Base-by-base conservation (phyloP, 1,140 invertebrate genomes). In the Heliothis subflexa region DNA sequence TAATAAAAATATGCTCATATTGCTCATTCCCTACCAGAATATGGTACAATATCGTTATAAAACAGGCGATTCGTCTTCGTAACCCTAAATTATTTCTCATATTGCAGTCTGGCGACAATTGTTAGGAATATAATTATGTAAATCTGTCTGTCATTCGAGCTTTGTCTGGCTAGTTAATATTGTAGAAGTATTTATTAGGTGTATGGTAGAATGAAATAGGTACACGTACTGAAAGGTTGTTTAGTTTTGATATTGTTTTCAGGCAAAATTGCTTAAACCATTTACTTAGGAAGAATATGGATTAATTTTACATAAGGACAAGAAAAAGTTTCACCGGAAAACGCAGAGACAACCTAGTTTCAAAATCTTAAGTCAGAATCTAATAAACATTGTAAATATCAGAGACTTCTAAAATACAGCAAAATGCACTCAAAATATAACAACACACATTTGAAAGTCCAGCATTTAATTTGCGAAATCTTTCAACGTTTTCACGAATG, bases 31-130 rank as follows among this genome's bases (percentile, higher is more conserved):
- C 12, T 49, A 21, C 25, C n/a, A 21, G 3, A 57, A 16, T 16
- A n/a, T 62, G 4, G 12, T 25, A 52, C 18, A 68, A 28, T 68
- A 68, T 50, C 21, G 5, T 47, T 68, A 1, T 28, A 52, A 21
- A 45, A 18, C 18, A 16, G 45, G 2, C 28, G 14, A 40, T 62
- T 28, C n/a, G 40, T 64, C 61, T 64, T 47, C 16, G 40, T 45
- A 14, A 12, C 61, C 45, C 40, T 64, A 18, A 64, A 64, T 64
- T 64, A 64, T 64, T 47, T 47, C 40, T 64, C 33, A 45, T 64
- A 16, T 45, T 45, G 28, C 33, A 10, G 61, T 64, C 61, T 64
- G 40, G 61, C 61, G 40, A 64, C 61, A 64, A 16, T 64, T 16
- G 33, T 9, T 45, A 18, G 33, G n/a, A 45, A 64, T 64, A 33